Conservation (phyloP, 2,113 vertebrate species). For the Stegastes partitus region DNA sequence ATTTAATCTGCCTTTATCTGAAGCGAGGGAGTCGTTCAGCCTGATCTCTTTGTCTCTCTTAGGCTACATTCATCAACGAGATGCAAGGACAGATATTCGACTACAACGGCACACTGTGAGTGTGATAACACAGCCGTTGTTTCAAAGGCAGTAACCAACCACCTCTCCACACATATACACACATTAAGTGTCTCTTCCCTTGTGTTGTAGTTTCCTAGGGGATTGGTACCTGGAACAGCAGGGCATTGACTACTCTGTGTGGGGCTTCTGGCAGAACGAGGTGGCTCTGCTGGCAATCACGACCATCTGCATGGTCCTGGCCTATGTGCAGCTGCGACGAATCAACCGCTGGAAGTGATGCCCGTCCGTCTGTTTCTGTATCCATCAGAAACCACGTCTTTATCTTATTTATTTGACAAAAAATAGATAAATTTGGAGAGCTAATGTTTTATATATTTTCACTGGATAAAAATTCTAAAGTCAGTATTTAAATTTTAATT, state of each 20-base stretch:
- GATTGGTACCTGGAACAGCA: slow-evolving; percentile 77
- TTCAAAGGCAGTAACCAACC: background rate
- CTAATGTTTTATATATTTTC: slow-evolving; percentile 11
- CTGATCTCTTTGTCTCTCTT: slow-evolving; percentile 33
- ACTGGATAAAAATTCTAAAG: background rate
- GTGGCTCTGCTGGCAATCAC: slow-evolving; percentile 84
- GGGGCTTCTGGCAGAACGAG: slow-evolving; percentile 88
- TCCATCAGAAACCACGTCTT: background rate
- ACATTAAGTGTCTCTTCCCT: slow-evolving; percentile 6
- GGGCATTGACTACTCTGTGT: slow-evolving; percentile 83
- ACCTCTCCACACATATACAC: background rate
- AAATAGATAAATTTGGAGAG: background rate
- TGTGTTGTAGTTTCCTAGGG: slow-evolving; percentile 77
- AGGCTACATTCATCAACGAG: slow-evolving; percentile 85
- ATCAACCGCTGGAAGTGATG: slow-evolving; percentile 86
- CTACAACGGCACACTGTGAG: slow-evolving; percentile 70
- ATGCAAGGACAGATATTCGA: slow-evolving; percentile 79
- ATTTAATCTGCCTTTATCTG: slow-evolving; percentile 14
- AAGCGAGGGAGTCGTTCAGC: background rate
- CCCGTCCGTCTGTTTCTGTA: background rate
- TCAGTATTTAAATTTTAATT: background rate
- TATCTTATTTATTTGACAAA: slow-evolving; percentile 40
- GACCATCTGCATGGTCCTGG: slow-evolving; percentile 75
- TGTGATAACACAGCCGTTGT: slow-evolving; percentile 3
- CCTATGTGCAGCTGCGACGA: slow-evolving; percentile 82